Evolutionary conservation across 1,140 invertebrate genomes (phyloP), one percentile per base, ranked within the genome.

Genomic region (Drosophila santomea): DNA sequence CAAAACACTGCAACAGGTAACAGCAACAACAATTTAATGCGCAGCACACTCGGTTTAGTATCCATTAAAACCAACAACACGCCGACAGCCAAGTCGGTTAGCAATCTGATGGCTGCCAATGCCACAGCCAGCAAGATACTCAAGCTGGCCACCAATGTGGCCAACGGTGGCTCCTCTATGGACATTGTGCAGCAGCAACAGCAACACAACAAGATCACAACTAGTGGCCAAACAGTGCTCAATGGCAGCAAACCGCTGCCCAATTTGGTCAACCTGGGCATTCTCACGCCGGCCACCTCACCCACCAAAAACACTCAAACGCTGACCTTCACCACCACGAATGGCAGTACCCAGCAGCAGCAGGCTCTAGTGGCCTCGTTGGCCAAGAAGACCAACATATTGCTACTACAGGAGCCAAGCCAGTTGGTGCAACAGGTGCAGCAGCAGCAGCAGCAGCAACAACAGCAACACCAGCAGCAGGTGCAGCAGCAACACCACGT

Each of bases 261-360:
- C 44, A 91, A 91, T 82, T 83, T 92, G 57, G 88, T 92, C 15
- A 92, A 92, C 61, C 83, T 94, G 15, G 93, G 93, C 45, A 93
- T 94, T 61, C 74, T 94, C 3, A 94, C 94, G 3, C 94, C 94
- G 20, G 93, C 93, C 36, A 93, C 94, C 4, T 94, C 94, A 36
- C 94, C 94, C 69, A 93, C 92, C 45, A 91, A 91, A 64, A 89
- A 90, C 51, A 91, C 83, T 10, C 90, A 91, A 41, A 86, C 90
- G 25, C 52, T 91, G 61, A 90, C 90, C 61, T 91, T 91, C 50
- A 85, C 90, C 54, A 88, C 90, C 43, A 78, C 75, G 20, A 74
- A 78, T 50, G 62, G 69, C 36, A 74, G 56, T 15, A 43, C 39
- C 50, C 78, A 80, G 36, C 80, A 90, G 52, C 81, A 89, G 54